phyloP scores from a whole-genome alignment of 2,797 vertebrate species.

The Morus bassanus region DNA sequence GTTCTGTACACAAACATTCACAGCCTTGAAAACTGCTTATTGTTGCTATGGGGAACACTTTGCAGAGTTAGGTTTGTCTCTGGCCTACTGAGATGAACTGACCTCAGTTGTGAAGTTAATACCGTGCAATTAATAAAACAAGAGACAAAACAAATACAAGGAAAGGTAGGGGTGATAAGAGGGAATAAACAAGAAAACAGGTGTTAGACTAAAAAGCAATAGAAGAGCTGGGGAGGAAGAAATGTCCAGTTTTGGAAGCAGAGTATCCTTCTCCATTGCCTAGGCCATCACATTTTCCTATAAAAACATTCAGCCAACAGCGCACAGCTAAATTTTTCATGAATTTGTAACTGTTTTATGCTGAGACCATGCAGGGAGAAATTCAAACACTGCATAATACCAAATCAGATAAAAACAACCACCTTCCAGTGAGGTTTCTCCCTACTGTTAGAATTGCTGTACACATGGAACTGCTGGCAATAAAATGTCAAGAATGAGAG shows the following conservation, averaged over 20 bases:
- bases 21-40: neutral
- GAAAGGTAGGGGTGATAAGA: neutral
- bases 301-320: neutral
- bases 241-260: neutral
- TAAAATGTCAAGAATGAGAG: constrained; percentile 13
- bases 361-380: neutral
- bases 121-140: neutral
- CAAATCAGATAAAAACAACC: neutral
- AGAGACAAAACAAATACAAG: neutral
- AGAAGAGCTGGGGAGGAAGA: neutral
- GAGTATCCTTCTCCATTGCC: neutral
- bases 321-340: neutral
- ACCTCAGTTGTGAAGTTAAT: neutral
- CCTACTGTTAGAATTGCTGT: neutral
- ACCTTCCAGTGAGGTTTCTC: neutral
- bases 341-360: neutral
- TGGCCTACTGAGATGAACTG: neutral
- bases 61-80: neutral
- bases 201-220: neutral
- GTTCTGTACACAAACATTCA: neutral
- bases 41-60: neutral
- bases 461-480: neutral
- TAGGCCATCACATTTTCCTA: neutral
- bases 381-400: neutral
- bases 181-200: neutral